phyloP scores from a whole-genome alignment of 2,888 invertebrate genomes.

The Spicauda simplicius region DNA sequence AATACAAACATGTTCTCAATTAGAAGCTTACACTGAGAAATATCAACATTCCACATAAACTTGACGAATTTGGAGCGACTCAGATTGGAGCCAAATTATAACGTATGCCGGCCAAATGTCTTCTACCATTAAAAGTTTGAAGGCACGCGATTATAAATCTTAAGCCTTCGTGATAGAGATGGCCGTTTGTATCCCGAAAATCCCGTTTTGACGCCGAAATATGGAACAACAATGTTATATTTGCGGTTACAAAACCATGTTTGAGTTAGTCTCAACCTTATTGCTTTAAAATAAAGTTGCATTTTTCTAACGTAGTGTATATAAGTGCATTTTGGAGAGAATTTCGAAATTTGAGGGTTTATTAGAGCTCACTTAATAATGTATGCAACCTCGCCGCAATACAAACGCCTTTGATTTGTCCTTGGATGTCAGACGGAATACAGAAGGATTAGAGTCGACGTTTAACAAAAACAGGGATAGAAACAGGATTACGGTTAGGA shows the following conservation, averaged over 20 bases:
- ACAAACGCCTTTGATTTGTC: slow-evolving; percentile 69
- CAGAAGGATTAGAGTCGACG: slow-evolving; percentile 32
- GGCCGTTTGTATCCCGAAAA: slow-evolving; percentile 20
- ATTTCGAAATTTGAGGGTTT: slow-evolving; percentile 54
- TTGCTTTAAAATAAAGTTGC: slow-evolving; percentile 4
- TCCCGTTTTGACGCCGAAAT: slow-evolving; percentile 23
- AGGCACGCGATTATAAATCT: slow-evolving; percentile 15
- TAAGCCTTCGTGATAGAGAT: slow-evolving; percentile 14
- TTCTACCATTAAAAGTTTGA: slow-evolving; percentile 27
- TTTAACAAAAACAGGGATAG: slow-evolving; percentile 18
- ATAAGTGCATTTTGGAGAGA: slow-evolving; percentile 30
- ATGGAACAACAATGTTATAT: slow-evolving; percentile 19
- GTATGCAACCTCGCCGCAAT: slow-evolving; percentile 62
- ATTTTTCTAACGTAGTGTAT: slow-evolving; percentile 33
- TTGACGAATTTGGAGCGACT: slow-evolving; percentile 50
- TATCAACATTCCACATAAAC: slow-evolving; percentile 60
- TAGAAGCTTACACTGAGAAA: slow-evolving; percentile 55
- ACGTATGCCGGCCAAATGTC: slow-evolving; percentile 35
- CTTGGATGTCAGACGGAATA: slow-evolving; percentile 45
- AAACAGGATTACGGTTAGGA: not conserved
- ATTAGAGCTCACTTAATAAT: slow-evolving; percentile 62
- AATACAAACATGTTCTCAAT: slow-evolving; percentile 55
- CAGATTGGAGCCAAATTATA: slow-evolving; percentile 38
- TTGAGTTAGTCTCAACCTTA: slow-evolving; percentile 30
- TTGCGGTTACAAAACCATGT: slow-evolving; percentile 17